A percentile compares a stretch with the other conserved stretches of the same genome.
phyloP scores from a whole-genome alignment of 2,888 invertebrate species.

The Dryomyza anilis region DNA sequence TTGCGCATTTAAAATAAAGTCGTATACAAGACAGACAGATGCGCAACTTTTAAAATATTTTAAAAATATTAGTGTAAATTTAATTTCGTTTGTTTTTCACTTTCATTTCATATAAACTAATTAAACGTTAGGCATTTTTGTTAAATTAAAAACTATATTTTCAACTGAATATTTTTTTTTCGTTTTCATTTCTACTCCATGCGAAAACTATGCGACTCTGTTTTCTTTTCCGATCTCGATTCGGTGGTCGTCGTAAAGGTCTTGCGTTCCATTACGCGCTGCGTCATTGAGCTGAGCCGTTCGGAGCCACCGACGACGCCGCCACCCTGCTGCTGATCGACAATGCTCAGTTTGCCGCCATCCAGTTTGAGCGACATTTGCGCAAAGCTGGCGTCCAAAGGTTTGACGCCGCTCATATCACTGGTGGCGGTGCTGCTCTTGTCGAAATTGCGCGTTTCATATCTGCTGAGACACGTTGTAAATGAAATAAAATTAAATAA shows the following conservation, averaged over 20 bases:
- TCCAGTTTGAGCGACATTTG: slow-evolving; percentile 57
- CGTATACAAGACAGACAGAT: too few relatives aligned
- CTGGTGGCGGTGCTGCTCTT: slow-evolving; percentile 49
- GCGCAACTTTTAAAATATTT: too few relatives aligned
- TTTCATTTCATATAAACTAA: neutral
- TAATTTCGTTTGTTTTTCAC: neutral
- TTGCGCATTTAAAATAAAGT: too few relatives aligned
- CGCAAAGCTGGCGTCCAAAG: slow-evolving; percentile 56
- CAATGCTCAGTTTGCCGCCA: slow-evolving; percentile 55
- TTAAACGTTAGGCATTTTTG: neutral
- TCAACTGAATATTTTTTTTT: too few relatives aligned
- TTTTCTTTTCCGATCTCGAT: slow-evolving; percentile 59
- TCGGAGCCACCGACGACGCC: too few relatives aligned
- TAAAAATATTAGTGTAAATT: too few relatives aligned
- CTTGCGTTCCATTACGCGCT: slow-evolving; percentile 61
- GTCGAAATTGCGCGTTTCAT: slow-evolving; percentile 60
- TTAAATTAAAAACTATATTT: too few relatives aligned
- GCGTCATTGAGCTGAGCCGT: slow-evolving; percentile 59
- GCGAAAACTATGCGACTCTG: slow-evolving; percentile 60
- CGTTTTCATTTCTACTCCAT: slow-evolving; percentile 49
- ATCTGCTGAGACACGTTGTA: slow-evolving; percentile 43
- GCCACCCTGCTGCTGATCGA: too few relatives aligned
- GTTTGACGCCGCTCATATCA: slow-evolving; percentile 48
- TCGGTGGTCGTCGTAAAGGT: slow-evolving; percentile 59
- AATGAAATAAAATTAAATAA: neutral